A percentile compares a stretch with the other conserved stretches of the same genome.
Evolutionary conservation across 2,113 vertebrate species (phyloP).

Genomic region (Dryoscopus gambensis): DNA sequence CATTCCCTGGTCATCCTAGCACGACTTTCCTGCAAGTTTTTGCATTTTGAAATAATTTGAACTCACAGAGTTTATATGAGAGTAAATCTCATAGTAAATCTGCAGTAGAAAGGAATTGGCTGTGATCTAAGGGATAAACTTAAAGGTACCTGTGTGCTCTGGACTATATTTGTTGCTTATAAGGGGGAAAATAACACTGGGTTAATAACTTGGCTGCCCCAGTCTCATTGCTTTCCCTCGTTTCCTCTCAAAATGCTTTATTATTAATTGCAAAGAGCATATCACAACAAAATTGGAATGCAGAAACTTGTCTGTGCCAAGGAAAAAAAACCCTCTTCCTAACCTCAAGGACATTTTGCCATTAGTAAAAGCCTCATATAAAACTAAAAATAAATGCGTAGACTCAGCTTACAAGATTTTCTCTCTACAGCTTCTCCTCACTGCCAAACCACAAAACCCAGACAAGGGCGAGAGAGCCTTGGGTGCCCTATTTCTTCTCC

Average conservation of each 20-base stretch:
- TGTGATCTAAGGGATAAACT: background rate
- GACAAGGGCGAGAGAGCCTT: background rate
- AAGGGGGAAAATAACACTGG: background rate
- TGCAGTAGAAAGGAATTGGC: background rate
- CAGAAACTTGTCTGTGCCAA: background rate
- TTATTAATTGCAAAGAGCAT: slow-evolving; percentile 32
- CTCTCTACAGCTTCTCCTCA: background rate
- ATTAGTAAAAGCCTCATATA: slow-evolving; percentile 9
- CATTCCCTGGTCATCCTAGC: background rate
- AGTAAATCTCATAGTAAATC: background rate
- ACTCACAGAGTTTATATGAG: background rate
- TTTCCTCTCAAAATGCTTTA: slow-evolving; percentile 9
- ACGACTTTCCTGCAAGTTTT: background rate
- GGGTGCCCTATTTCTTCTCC: background rate
- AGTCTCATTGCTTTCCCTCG: background rate
- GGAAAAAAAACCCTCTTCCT: background rate
- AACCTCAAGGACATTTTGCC: slow-evolving; percentile 39
- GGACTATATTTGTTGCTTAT: background rate
- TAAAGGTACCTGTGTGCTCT: background rate
- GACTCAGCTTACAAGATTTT: background rate
- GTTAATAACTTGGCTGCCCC: slow-evolving; percentile 19
- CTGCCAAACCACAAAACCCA: background rate
- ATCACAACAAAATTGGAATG: slow-evolving; percentile 9
- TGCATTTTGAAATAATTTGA: background rate
- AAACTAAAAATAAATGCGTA: slow-evolving; percentile 4